Evolutionary conservation across 1,140 invertebrate genomes (phyloP).

Genomic region (Orius laevigatus): DNA sequence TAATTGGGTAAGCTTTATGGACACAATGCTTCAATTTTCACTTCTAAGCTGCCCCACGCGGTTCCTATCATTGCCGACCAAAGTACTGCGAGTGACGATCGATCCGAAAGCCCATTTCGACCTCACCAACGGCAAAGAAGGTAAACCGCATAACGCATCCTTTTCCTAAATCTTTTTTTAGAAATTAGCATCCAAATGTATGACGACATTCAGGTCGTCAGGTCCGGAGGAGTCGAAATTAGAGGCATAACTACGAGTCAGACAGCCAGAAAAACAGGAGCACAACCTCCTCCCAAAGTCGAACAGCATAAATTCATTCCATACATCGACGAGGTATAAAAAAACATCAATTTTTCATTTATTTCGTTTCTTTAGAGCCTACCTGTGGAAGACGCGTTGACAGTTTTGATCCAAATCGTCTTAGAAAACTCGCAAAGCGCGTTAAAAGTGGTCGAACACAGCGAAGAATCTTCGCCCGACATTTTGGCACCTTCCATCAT

Average conservation of each 20-base stretch:
- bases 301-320: conserved; percentile 75
- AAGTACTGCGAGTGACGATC: conserved; percentile 63
- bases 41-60: conserved; percentile 59
- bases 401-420: conserved; percentile 49
- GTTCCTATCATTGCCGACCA: conserved; percentile 72
- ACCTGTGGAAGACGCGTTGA: conserved; percentile 35
- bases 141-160: not conserved
- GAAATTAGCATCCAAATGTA: conserved; percentile 51
- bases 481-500: conserved; percentile 38
- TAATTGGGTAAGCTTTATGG: conserved; percentile 87
- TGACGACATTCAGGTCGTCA: conserved; percentile 53
- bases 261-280: conserved; percentile 61
- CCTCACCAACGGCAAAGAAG: conserved; percentile 27
- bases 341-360: not conserved
- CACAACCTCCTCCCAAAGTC: conserved; percentile 54
- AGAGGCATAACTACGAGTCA: conserved; percentile 79
- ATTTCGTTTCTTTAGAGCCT: conserved; percentile 10
- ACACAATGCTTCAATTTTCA: conserved; percentile 86
- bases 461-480: conserved; percentile 42
- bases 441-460: conserved; percentile 59
- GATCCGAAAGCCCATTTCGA: conserved; percentile 54
- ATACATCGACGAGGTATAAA: conserved; percentile 42
- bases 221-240: conserved; percentile 75
- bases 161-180: conserved; percentile 3
- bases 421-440: conserved; percentile 57